Conservation (phyloP, 1,140 invertebrate genomes). For the Matsumurasca onukii region DNA sequence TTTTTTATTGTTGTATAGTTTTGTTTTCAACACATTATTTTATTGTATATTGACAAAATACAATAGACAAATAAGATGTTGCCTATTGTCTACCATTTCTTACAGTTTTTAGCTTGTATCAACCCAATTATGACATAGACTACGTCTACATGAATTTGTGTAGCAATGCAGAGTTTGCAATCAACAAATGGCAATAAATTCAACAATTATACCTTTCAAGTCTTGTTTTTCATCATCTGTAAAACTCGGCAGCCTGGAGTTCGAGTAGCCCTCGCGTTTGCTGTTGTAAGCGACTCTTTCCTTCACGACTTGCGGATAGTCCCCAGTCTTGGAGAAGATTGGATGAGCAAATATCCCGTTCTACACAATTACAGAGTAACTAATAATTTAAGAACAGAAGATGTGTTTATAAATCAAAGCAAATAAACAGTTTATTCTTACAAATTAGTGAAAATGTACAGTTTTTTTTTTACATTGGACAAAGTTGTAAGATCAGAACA, state of each 20-base stretch:
- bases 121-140: background rate
- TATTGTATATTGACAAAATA: background rate
- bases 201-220: conserved; percentile 51
- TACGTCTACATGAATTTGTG: background rate
- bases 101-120: background rate
- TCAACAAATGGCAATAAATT: background rate
- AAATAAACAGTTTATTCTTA: background rate
- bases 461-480: background rate
- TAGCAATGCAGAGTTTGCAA: background rate
- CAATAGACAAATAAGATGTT: background rate
- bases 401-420: background rate
- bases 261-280: conserved; percentile 54
- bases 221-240: conserved; percentile 57
- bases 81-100: no score
- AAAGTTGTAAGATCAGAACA: background rate
- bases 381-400: background rate
- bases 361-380: conserved; percentile 42
- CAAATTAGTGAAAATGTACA: background rate
- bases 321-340: conserved; percentile 58
- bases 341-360: conserved; percentile 60
- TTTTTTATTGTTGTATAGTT: no score
- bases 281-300: conserved; percentile 56
- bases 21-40: background rate
- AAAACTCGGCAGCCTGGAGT: conserved; percentile 61
- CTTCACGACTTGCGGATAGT: conserved; percentile 62